Evolutionary conservation across 2,113 vertebrate species (phyloP), one percentile per base, ranked within the genome.

Genomic region (Ceyx melanurus): DNA sequence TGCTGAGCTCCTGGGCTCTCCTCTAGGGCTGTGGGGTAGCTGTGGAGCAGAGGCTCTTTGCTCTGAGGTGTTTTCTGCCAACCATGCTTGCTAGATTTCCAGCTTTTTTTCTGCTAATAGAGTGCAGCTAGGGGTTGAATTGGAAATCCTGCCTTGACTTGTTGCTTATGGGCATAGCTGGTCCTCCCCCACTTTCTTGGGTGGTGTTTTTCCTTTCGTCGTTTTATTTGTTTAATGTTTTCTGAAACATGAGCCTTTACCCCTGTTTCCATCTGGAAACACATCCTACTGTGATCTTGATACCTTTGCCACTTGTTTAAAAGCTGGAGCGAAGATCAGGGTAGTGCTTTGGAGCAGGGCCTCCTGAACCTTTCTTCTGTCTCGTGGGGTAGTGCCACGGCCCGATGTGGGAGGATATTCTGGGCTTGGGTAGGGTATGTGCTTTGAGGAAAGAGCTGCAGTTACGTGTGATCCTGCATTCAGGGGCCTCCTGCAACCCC

Each of bases 171-270:
- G 48, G 17, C 14, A 50, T 23, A 68, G 16, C 12, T 79, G 50
- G 18, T 51, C 7, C 4, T 61, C 26, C 31, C 6, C 8, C 3
- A 3, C 6, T 42, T 66, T 5, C 0, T 5, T 33, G 18, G 46
- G 46, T 46, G 46, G 46, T 21, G 7, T 31, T 15, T 35, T 35
- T 66, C 21, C 8, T 28, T 26, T 53, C 29, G 22, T n/a, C 37
- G 19, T 31, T n/a, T 58, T 50, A 13, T 21, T 56, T 56, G 19
- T 42, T 18, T 29, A 45, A 17, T 51, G 22, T 20, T 25, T 2
- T 15, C 40, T 53, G 28, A 65, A 88, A 10, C 3, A 26, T 43
- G 15, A 60, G 19, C 11, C 9, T 87, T 84, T 78, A 18, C 3
- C 11, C 6, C 3, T 2, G 40, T 73, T 76, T 80, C 13, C 25